Conservation (phyloP, 2,113 vertebrate genomes). For the Papio anubis region DNA sequence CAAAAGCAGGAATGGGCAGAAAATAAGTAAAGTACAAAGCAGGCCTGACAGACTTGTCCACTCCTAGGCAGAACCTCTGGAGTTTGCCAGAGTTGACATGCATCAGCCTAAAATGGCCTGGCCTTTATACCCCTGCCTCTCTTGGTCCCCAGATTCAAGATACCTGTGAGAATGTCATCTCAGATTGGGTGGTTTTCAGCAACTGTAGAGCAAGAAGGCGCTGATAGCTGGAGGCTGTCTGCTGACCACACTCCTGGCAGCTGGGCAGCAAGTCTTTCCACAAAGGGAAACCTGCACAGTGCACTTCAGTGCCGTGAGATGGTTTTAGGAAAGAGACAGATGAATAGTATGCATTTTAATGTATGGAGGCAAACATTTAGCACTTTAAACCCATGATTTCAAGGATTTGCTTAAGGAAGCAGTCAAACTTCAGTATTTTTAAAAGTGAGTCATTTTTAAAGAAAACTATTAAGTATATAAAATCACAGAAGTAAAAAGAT, state of each 20-base stretch:
- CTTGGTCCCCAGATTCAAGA: neutral
- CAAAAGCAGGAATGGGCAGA: neutral
- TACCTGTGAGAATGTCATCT: neutral
- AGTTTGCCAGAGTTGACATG: neutral
- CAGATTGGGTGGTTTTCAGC: neutral
- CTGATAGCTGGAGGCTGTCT: neutral
- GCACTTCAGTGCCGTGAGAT: neutral
- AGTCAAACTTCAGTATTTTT: neutral
- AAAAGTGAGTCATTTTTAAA: neutral
- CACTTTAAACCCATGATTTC: neutral
- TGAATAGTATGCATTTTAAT: neutral
- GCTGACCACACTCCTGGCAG: neutral
- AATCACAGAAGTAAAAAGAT: neutral
- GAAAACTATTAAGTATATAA: neutral
- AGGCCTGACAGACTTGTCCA: neutral
- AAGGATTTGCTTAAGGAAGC: neutral
- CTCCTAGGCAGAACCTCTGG: neutral
- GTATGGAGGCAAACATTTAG: neutral
- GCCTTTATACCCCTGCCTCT: neutral
- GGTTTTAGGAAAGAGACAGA: neutral
- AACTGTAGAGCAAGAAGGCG: neutral
- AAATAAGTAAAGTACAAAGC: neutral
- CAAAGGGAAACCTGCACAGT: neutral
- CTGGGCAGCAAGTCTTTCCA: neutral
- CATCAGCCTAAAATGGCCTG: neutral